Evolutionary conservation across 2,888 invertebrate genomes (phyloP).

Genomic region (Pedicia rivosa): DNA sequence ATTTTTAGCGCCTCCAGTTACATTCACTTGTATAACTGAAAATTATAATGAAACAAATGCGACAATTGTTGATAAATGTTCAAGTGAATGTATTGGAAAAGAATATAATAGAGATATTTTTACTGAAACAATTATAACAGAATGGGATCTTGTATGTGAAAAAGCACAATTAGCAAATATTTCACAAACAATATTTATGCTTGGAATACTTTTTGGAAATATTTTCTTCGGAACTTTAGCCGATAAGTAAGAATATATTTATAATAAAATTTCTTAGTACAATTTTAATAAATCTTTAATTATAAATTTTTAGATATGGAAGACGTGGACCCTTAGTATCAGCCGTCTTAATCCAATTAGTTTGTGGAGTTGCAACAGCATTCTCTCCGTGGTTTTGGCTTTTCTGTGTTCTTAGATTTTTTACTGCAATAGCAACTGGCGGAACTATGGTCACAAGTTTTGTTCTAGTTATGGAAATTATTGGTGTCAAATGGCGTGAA

Average conservation of each 20-base stretch:
- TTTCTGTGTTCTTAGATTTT: slow-evolving; percentile 50
- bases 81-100: slow-evolving; percentile 36
- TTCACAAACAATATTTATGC: slow-evolving; percentile 65
- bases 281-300: too few species aligned
- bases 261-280: slow-evolving; percentile 4
- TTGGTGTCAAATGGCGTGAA: slow-evolving; percentile 40
- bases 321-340: slow-evolving; percentile 54
- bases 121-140: slow-evolving; percentile 51
- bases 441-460: slow-evolving; percentile 72
- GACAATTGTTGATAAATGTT: slow-evolving; percentile 29
- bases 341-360: slow-evolving; percentile 55
- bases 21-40: slow-evolving; percentile 34
- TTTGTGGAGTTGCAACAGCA: slow-evolving; percentile 53
- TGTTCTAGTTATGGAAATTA: slow-evolving; percentile 50
- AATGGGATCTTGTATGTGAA: slow-evolving; percentile 62
- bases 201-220: slow-evolving; percentile 59
- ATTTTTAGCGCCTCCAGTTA: slow-evolving; percentile 53
- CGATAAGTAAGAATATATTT: slow-evolving; percentile 45
- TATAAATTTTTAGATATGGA: slow-evolving; percentile 43
- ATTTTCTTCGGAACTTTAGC: slow-evolving; percentile 57
- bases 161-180: slow-evolving; percentile 47
- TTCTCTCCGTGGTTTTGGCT: slow-evolving; percentile 46
- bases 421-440: slow-evolving; percentile 60
- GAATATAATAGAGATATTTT: slow-evolving; percentile 48
- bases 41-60: slow-evolving; percentile 19